Conservation (phyloP, 53 echinoderm and acorn worm species). For the Mesocentrotus franciscanus region DNA sequence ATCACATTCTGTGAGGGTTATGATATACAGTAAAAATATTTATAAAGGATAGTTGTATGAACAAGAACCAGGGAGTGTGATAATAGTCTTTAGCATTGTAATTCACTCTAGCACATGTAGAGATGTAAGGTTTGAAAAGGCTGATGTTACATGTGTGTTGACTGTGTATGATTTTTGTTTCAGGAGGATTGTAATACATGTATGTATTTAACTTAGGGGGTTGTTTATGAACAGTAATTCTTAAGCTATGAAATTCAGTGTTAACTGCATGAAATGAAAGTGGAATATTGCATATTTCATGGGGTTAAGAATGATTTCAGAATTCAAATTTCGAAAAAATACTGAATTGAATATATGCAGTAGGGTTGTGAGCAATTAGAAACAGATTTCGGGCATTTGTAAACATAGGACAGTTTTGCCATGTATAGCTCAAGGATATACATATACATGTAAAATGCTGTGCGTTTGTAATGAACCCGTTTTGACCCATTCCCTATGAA, state of each 20-base stretch:
- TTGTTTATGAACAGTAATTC: neutral
- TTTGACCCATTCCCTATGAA: neutral
- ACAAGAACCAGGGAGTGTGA: neutral
- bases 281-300: neutral
- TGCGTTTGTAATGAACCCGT: neutral
- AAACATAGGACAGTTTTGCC: neutral
- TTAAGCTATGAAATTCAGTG: neutral
- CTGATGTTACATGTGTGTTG: slow-evolving; percentile 12
- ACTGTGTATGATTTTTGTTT: neutral
- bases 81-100: neutral
- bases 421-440: neutral
- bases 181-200: neutral
- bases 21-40: too few relatives aligned
- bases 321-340: neutral
- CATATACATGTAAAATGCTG: neutral
- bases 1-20: too few relatives aligned
- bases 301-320: neutral
- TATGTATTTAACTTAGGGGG: neutral
- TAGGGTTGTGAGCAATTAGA: neutral
- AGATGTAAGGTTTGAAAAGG: neutral
- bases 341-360: neutral
- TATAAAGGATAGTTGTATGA: neutral
- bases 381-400: neutral
- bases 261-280: neutral
- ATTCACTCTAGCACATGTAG: neutral